Evolutionary conservation across 2,888 invertebrate genomes (phyloP), one percentile per base, ranked within the genome.

Genomic region (Heteromurus nitidus): DNA sequence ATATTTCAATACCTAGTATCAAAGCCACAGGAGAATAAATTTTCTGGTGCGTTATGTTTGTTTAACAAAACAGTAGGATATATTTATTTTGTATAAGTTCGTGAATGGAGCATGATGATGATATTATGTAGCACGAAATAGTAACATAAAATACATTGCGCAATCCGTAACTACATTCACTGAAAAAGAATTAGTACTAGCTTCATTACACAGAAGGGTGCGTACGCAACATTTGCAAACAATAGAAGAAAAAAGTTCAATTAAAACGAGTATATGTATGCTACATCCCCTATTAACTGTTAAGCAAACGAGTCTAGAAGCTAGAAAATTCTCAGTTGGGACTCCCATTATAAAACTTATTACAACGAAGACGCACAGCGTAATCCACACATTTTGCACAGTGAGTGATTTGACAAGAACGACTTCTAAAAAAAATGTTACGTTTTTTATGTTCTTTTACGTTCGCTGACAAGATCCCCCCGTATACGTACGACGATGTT

Each of bases 141-240:
- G n/a, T 30, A 36, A 42, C 42, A 60, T 28, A 28, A 60, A 64
- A 64, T 20, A 28, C 47, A 55, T 64, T 64, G 42, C 18, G 64
- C 42, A 64, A 64, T 64, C 30, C 18, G 18, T 55, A 22, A 16
- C 22, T 47, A 5, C 55, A 3, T 5, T 55, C 20, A 3, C 55
- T 16, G 3, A 9, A 9, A 7, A n/a, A 55, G n/a, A 55, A 55
- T 55, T 55, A 55, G 55, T 55, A 20, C 62, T 62, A 22, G 20
- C 36, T 64, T 64, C 42, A 64, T 64, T 64, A 64, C 64, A 20
- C n/a, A n/a, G n/a, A n/a, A n/a, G n/a, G n/a, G n/a, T n/a, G 36
- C 58, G 44, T 75, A 69, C 72, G 74, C 74, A 75, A 82, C 75
- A 70, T 82, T 75, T 82, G 81, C 81, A 82, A 82, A 75, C 75